phyloP scores from a whole-genome alignment of 2,113 vertebrate genomes.

The Onychostruthus taczanowskii region DNA sequence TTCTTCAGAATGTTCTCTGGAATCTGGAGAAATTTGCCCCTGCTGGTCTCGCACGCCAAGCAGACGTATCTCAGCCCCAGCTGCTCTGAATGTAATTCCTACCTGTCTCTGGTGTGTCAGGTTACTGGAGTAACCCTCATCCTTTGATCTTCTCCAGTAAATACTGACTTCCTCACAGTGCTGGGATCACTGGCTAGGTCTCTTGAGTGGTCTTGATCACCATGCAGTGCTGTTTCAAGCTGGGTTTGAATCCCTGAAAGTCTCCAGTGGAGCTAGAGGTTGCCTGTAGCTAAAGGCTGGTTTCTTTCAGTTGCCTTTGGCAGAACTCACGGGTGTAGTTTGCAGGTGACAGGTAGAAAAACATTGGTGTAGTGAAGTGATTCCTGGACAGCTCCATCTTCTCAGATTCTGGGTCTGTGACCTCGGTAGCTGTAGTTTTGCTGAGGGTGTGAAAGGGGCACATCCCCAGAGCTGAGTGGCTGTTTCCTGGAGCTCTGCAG shows the following conservation, averaged over 20 bases:
- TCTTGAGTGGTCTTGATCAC: background rate
- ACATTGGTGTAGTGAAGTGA: fast-evolving
- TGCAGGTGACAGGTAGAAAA: background rate
- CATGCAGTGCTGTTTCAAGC: background rate
- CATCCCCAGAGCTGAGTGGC: background rate
- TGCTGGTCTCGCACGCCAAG: fast-evolving
- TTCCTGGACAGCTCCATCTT: background rate
- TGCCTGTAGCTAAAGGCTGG: background rate
- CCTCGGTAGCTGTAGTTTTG: background rate
- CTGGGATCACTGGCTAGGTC: background rate
- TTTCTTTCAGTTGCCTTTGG: background rate
- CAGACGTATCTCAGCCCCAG: background rate
- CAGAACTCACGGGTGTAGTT: background rate
- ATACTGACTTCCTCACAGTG: background rate
- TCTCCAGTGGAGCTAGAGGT: background rate
- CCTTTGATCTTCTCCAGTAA: background rate
- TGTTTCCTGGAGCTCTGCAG: background rate
- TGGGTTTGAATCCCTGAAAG: background rate
- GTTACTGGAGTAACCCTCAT: background rate
- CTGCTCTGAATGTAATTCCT: background rate
- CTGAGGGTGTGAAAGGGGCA: background rate
- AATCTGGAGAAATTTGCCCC: no score
- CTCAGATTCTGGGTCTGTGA: background rate
- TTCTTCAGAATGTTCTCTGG: no score
- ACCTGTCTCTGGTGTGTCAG: background rate